Conservation (phyloP, 2,113 vertebrate species). For the Dicrurus megarhynchus region DNA sequence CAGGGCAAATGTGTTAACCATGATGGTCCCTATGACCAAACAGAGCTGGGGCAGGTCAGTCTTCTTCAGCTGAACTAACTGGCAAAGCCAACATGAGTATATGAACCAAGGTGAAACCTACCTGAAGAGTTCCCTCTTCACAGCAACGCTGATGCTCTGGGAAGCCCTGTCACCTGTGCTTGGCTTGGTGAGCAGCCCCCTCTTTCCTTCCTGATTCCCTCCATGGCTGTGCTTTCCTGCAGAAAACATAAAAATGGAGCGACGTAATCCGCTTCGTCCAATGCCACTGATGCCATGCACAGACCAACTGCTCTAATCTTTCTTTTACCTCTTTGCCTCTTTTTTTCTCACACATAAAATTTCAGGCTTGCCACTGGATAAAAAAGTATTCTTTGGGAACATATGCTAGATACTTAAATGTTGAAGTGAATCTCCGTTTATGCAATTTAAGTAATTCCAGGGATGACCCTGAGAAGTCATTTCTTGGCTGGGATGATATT, state of each 20-base stretch:
- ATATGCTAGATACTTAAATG: not conserved
- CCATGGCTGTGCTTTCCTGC: not conserved
- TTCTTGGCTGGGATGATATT: not conserved
- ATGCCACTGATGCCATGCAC: not conserved
- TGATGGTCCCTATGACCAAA: not conserved
- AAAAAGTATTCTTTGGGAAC: not conserved
- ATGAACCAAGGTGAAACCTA: not conserved
- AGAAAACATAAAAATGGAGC: not conserved
- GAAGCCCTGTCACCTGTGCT: not conserved
- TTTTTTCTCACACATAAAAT: not conserved
- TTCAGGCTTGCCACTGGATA: not conserved
- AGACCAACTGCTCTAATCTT: not conserved
- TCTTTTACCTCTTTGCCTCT: not conserved
- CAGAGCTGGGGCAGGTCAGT: not conserved
- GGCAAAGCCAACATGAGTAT: not conserved
- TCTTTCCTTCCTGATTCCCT: not conserved
- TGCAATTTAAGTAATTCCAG: not conserved
- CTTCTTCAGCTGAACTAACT: not conserved
- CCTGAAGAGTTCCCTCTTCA: too few relatives aligned
- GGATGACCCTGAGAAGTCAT: not conserved
- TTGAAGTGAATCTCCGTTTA: not conserved
- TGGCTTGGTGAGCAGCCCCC: not conserved
- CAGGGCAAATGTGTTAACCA: not conserved
- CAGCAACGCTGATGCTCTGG: accelerated
- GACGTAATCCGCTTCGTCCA: not conserved